phyloP scores from a whole-genome alignment of 2,113 vertebrate genomes.

The Crotalus viridis region DNA sequence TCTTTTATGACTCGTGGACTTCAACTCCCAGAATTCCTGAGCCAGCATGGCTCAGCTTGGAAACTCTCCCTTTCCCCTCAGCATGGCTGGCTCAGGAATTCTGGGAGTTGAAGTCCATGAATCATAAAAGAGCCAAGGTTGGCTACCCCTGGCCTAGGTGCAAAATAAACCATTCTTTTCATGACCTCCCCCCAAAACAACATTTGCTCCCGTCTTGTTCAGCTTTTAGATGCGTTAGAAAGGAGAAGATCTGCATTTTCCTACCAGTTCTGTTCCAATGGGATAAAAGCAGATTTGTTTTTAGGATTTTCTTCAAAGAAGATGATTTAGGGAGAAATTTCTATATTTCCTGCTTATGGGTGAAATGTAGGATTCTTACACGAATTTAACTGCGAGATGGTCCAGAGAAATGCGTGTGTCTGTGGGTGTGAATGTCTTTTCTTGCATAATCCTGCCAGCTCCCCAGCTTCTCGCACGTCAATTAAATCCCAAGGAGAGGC shows the following conservation, averaged over 20 bases:
- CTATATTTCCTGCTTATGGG: not conserved
- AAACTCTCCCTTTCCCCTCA: no score
- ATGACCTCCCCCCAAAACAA: not conserved
- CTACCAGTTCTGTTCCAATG: not conserved
- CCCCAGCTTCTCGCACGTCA: not conserved
- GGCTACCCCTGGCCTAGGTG: not conserved
- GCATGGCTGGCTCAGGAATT: no score
- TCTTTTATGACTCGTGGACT: no score
- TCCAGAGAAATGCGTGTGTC: not conserved
- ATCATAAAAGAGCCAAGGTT: no score
- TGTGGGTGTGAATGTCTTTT: not conserved
- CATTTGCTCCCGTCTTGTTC: not conserved
- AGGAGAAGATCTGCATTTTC: not conserved
- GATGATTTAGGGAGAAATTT: not conserved
- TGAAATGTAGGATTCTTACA: not conserved
- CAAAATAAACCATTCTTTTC: not conserved
- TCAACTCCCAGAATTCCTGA: no score
- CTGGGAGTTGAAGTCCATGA: no score
- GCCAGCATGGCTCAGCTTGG: no score
- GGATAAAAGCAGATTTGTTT: not conserved
- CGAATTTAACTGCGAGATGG: not conserved
- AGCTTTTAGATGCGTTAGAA: not conserved
- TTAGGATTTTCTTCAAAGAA: not conserved
- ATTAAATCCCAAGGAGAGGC: not conserved
- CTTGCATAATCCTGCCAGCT: not conserved